Conservation (phyloP, 2,888 invertebrate genomes). For the Harpagoxenus sublaevis region DNA sequence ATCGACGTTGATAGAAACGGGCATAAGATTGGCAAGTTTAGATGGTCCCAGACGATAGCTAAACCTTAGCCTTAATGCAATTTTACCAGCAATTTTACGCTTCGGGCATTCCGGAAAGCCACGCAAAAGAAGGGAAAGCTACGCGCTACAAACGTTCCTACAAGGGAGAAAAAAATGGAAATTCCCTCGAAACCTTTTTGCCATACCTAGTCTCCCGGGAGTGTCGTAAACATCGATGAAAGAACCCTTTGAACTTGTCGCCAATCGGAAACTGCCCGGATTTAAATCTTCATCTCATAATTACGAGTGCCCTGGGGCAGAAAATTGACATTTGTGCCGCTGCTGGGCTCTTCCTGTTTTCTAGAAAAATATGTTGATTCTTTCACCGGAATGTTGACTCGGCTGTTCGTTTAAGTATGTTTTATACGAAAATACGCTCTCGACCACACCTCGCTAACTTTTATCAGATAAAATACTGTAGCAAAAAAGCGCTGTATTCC, state of each 20-base stretch:
- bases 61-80: conserved; percentile 79
- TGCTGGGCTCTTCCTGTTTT: background rate
- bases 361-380: conserved; percentile 42
- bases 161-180: conserved; percentile 66
- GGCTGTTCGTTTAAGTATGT: conserved; percentile 29
- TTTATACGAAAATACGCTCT: conserved; percentile 14
- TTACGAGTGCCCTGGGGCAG: conserved; percentile 67
- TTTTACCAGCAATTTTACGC: conserved; percentile 83
- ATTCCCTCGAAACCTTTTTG: conserved; percentile 64
- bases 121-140: conserved; percentile 53
- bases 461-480: background rate
- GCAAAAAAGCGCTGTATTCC: background rate
- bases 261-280: conserved; percentile 68
- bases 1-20: too few species aligned
- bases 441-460: background rate
- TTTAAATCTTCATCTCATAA: conserved; percentile 72
- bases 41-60: conserved; percentile 70
- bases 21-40: background rate
- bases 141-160: conserved; percentile 9
- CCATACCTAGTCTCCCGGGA: conserved; percentile 31
- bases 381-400: background rate
- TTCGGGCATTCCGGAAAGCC: conserved; percentile 79
- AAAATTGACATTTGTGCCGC: conserved; percentile 70
- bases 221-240: conserved; percentile 72
- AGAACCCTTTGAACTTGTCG: conserved; percentile 72